Base-by-base conservation (phyloP, 2,797 vertebrate species). In the Melanotaenia parkinsoni region DNA sequence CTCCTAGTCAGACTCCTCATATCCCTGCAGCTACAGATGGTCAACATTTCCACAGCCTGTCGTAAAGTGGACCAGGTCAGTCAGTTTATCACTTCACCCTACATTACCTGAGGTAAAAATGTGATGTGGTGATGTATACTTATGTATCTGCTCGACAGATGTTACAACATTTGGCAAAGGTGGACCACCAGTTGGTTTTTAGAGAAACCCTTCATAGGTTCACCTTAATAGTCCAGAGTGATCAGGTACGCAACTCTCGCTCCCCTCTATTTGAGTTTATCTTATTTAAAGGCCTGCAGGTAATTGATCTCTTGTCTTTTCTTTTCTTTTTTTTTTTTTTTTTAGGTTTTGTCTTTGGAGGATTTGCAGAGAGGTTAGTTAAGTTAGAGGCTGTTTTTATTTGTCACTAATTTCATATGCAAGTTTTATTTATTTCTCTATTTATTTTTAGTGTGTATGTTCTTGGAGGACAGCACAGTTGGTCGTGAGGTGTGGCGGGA, bases 61-160 rank as follows among this genome's bases (percentile, higher is more conserved):
- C 94, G 95, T 28, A 97, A 96, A 76, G 91, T 97, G 71, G 96
- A 98, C 82, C 94, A 96, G 96, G 97, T 97, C 51, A 24, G 77
- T 6, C 9, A 32, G 0, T 30, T 2, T 7, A 18, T 51, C 18
- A 35, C 4, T 16, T 32, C 26, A 10, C 30, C 24, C 24, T 4
- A 5, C 63, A 22, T 22, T 0, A 1, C 1, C 54, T 24, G 24
- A 40, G 43, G 60, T 18, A 20, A 63, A 59, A 12, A 28, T 0
- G 0, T 32, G 6, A 9, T 47, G 45, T 47, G 45, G 20, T 20
- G 45, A 47, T 8, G 45, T 20, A 20, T 47, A 47, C 8, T 47
- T 0, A 8, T 20, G 20, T 1, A n/a, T 47, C 33, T 77, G 5
- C 16, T 72, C 64, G 56, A 63, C 85, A 96, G 95, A 95, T 96